Evolutionary conservation across 2,113 vertebrate genomes (phyloP).

Genomic region (Procavia capensis): DNA sequence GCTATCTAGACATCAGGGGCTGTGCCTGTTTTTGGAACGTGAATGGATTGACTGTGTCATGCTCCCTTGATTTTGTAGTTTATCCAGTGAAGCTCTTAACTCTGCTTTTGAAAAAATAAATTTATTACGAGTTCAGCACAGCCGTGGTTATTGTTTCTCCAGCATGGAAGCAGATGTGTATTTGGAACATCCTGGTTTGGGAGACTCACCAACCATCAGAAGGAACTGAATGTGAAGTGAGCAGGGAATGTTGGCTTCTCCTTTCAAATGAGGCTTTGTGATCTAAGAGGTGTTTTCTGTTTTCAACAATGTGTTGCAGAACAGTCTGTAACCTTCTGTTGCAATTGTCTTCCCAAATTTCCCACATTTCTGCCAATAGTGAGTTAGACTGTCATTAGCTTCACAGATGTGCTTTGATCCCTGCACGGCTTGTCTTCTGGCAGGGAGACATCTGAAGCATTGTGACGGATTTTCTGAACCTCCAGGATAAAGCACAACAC

Average conservation of each 20-base stretch:
- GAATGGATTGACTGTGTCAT: conserved; percentile 69
- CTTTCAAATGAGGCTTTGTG: conserved; percentile 49
- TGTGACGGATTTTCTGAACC: conserved; percentile 66
- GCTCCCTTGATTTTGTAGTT: conserved; percentile 71
- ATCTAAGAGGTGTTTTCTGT: conserved; percentile 76
- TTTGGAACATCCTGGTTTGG: conserved; percentile 52
- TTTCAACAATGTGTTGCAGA: conserved; percentile 73
- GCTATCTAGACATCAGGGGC: conserved; percentile 60
- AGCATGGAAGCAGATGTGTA: conserved; percentile 74
- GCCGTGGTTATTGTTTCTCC: conserved; percentile 50
- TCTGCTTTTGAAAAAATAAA: conserved; percentile 78
- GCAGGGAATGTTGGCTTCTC: conserved; percentile 52
- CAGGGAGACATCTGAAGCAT: conserved; percentile 51
- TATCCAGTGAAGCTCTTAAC: conserved; percentile 75
- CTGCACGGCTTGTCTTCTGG: conserved; percentile 60
- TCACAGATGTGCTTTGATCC: conserved; percentile 80
- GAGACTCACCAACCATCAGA: not conserved
- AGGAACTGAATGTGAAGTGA: conserved; percentile 55
- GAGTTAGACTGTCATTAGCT: conserved; percentile 79
- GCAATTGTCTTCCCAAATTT: conserved; percentile 74
- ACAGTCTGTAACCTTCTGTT: conserved; percentile 71
- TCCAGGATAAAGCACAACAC: conserved; percentile 28
- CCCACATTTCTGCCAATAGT: conserved; percentile 76
- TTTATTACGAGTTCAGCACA: conserved; percentile 66
- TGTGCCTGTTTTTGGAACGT: conserved; percentile 33